These are phyloP conservation scores for Dendronephthya gigantea DNA, from an alignment of 64 coral and sea anemone genomes.

Conservation along the genomic window DNA sequence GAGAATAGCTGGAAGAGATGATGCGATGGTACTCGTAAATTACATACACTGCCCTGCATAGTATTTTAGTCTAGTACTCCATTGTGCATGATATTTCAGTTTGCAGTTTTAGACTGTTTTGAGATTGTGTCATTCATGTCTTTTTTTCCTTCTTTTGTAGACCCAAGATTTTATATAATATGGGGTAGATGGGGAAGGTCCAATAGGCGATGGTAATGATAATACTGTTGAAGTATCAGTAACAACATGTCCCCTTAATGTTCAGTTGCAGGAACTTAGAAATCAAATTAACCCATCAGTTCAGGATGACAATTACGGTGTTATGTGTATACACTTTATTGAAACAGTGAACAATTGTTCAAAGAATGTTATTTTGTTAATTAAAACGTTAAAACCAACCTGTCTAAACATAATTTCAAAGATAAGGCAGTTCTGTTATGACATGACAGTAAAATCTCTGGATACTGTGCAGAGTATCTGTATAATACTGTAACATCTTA, in stretches of 20 bases:
- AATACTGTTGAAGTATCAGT: slow-evolving; percentile 45
- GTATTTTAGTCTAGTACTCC: not conserved
- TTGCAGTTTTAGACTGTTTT: too few relatives aligned
- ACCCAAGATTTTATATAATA: slow-evolving; percentile 51
- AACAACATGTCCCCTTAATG: slow-evolving; percentile 39
- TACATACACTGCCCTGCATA: not conserved
- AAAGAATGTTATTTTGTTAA: not conserved
- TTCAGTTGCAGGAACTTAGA: slow-evolving; percentile 39
- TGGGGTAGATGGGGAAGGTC: slow-evolving; percentile 48
- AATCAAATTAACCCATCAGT: slow-evolving; percentile 40
- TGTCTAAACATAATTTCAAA: too few relatives aligned
- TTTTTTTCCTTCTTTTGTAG: slow-evolving; percentile 29
- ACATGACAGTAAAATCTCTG: too few relatives aligned
- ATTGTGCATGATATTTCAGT: too few relatives aligned
- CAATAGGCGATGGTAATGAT: slow-evolving; percentile 28
- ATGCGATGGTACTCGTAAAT: not conserved
- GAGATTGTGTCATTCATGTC: not conserved
- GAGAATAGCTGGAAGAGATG: not conserved
- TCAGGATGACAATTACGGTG: slow-evolving; percentile 50
- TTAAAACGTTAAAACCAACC: not conserved
- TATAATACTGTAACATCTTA: too few relatives aligned
- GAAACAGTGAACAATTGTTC: slow-evolving; percentile 36
- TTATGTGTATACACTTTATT: slow-evolving; percentile 49
- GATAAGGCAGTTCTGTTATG: too few relatives aligned
- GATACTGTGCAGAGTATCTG: too few relatives aligned